phyloP scores from a whole-genome alignment of 2,797 vertebrate genomes.

The Eurystomus glaucurus region DNA sequence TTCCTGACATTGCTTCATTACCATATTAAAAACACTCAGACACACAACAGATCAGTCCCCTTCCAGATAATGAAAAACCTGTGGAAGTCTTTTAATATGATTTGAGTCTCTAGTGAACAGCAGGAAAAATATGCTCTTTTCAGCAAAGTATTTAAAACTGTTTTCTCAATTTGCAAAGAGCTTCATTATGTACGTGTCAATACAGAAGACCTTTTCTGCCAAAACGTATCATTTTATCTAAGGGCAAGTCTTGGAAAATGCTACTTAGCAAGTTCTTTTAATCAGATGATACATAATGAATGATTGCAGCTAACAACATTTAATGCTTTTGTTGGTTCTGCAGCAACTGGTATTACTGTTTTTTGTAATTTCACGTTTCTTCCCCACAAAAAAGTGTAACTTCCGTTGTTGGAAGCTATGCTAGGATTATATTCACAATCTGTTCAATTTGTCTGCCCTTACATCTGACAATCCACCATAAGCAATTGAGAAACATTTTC shows the following conservation, averaged over 20 bases:
- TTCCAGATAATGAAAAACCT: background rate
- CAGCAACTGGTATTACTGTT: background rate
- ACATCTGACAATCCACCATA: conserved; percentile 60
- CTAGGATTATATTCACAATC: conserved; percentile 67
- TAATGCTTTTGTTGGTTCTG: conserved; percentile 33
- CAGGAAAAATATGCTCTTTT: background rate
- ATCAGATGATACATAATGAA: conserved; percentile 13
- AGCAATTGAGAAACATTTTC: conserved; percentile 60
- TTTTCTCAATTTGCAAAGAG: background rate
- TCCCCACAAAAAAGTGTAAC: conserved; percentile 59
- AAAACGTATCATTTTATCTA: background rate
- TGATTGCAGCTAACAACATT: background rate
- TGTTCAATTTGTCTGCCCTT: conserved; percentile 57
- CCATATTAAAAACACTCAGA: background rate
- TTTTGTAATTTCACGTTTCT: conserved; percentile 57
- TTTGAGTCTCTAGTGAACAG: background rate
- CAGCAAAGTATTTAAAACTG: background rate
- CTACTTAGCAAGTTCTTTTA: conserved; percentile 26
- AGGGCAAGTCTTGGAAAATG: conserved; percentile 6
- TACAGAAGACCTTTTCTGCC: conserved; percentile 34
- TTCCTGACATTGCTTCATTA: background rate
- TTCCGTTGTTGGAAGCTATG: conserved; percentile 60
- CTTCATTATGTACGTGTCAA: background rate
- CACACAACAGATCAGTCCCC: background rate
- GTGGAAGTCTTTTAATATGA: background rate